These are phyloP conservation scores for Pelagia noctiluca DNA, from an alignment of 30 jellyfish, hydroid and myxozoan genomes.

Conservation along the genomic window DNA sequence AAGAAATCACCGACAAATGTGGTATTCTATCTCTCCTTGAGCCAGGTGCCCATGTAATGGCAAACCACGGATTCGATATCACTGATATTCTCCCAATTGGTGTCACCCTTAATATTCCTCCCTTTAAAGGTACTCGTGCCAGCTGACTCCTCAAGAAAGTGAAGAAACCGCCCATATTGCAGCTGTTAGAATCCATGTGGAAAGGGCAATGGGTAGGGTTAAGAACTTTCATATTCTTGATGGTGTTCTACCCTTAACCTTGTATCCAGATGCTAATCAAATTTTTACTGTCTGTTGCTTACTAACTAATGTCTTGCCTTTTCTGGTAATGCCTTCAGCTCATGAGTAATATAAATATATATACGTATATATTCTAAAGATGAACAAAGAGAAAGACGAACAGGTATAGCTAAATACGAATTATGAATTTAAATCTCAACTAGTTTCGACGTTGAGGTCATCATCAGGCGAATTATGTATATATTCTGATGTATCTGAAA, in stretches of 20 bases:
- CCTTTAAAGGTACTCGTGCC: constrained; percentile 37
- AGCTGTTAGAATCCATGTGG: constrained; percentile 58
- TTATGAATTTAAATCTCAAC: no score
- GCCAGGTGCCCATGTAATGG: constrained; percentile 72
- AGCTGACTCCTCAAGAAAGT: constrained; percentile 32
- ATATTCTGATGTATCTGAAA: not conserved
- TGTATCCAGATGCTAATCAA: constrained; percentile 41
- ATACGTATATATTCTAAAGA: no score
- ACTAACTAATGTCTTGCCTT: constrained; percentile 8
- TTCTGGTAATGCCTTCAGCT: constrained; percentile 6
- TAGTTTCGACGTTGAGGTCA: no score
- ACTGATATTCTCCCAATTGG: constrained; percentile 37
- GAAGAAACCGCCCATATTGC: constrained; percentile 48
- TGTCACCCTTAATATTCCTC: constrained; percentile 52
- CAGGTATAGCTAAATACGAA: no score
- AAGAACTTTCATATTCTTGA: constrained; percentile 55
- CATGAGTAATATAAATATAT: not conserved
- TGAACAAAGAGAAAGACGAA: no score
- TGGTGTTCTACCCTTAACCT: constrained; percentile 20
- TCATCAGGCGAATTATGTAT: no score
- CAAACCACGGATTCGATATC: constrained; percentile 67
- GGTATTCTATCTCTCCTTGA: constrained; percentile 41
- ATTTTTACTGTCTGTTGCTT: constrained; percentile 26
- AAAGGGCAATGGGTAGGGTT: constrained; percentile 67
- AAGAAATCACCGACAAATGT: constrained; percentile 31